These are phyloP conservation scores for Homarus americanus DNA, from an alignment of 1,140 invertebrate species.

Conservation along the genomic window DNA sequence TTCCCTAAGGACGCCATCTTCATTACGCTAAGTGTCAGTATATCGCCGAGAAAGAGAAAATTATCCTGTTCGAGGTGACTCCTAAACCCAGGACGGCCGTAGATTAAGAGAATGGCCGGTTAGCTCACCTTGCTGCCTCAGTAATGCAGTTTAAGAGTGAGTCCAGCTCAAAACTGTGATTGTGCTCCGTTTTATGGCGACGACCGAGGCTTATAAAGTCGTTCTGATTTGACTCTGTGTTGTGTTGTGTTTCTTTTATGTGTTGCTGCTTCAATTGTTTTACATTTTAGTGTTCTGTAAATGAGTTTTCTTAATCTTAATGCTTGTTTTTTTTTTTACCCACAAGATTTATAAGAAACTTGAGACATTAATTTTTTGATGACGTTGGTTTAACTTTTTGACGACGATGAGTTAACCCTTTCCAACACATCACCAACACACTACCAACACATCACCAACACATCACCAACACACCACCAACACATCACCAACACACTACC, in stretches of 20 bases:
- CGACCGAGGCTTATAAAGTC: neutral
- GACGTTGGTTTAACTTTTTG: neutral
- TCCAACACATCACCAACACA: no score
- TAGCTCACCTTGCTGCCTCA: conserved; percentile 25
- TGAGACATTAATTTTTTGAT: neutral
- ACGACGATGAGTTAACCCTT: no score
- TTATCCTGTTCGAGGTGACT: conserved; percentile 43
- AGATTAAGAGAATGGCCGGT: conserved; percentile 18
- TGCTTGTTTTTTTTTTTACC: neutral
- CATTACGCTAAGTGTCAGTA: conserved; percentile 45
- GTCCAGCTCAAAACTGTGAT: conserved; percentile 27
- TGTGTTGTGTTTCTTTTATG: neutral
- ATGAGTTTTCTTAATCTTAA: neutral
- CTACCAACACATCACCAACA: no score
- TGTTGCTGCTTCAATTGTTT: neutral
- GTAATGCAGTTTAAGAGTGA: conserved; percentile 18
- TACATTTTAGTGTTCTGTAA: neutral
- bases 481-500: no score
- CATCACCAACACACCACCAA: no score
- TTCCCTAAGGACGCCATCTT: conserved; percentile 17
- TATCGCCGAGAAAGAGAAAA: conserved; percentile 43
- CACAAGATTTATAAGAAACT: no score
- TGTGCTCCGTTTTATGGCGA: neutral
- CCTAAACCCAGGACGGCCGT: conserved; percentile 24
- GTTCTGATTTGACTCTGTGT: neutral